Evolutionary conservation across 2,888 invertebrate genomes (phyloP).

Genomic region (Axea sp.): DNA sequence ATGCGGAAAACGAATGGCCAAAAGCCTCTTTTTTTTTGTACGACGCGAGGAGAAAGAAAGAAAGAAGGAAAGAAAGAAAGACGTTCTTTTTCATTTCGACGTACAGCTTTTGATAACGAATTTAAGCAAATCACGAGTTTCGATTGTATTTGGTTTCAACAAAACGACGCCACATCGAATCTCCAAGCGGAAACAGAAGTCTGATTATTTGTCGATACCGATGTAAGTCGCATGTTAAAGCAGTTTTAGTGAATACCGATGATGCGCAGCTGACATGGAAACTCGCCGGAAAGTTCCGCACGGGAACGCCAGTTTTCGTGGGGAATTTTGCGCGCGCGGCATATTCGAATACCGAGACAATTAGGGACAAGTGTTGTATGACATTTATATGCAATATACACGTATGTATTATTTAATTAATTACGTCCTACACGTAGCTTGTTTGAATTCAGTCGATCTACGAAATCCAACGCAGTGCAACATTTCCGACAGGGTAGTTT

Average conservation of each 20-base stretch:
- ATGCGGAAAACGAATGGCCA: conserved; percentile 58
- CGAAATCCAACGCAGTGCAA: conserved; percentile 42
- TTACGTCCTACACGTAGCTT: conserved; percentile 49
- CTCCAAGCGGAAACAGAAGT: conserved; percentile 56
- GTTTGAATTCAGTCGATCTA: conserved; percentile 35
- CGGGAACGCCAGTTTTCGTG: conserved; percentile 37
- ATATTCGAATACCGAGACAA: conserved; percentile 37
- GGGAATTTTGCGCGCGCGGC: conserved; percentile 42
- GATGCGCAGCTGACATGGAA: conserved; percentile 54
- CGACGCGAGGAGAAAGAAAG: too few relatives aligned
- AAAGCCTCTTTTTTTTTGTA: conserved; percentile 59
- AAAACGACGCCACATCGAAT: conserved; percentile 52
- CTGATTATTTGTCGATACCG: conserved; percentile 61
- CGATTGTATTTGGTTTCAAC: conserved; percentile 54
- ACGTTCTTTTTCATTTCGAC: conserved; percentile 29
- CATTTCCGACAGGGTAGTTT: conserved; percentile 58
- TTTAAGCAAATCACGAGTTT: conserved; percentile 52
- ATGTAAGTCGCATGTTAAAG: conserved; percentile 59
- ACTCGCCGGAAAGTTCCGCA: conserved; percentile 34
- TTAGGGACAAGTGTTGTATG: conserved; percentile 50
- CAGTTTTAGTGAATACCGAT: conserved; percentile 57
- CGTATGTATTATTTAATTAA: conserved; percentile 48
- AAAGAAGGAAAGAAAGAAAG: too few relatives aligned
- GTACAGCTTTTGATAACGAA: conserved; percentile 54
- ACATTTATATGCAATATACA: conserved; percentile 56